Percentiles rank a stretch among this genome's conserved stretches.
Conservation (phyloP, 1,140 invertebrate genomes). For the Zaprionus camerounensis region DNA sequence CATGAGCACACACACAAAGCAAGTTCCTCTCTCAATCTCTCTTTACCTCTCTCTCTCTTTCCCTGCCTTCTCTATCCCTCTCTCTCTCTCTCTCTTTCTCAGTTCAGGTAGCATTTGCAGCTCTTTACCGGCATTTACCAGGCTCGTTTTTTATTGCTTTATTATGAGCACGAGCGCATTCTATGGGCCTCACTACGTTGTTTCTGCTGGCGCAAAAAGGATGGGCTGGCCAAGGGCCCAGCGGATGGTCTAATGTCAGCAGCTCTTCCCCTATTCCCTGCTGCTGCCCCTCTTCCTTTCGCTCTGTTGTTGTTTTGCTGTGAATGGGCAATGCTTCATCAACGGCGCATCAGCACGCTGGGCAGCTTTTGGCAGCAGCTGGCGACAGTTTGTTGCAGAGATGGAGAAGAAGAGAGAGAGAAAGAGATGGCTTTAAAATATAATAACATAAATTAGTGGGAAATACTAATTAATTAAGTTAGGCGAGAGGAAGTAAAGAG, state of each 20-base stretch:
- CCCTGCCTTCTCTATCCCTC: background rate
- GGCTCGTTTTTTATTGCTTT: constrained; percentile 72
- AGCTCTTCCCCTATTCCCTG: background rate
- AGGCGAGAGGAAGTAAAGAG: background rate
- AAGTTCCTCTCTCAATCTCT: background rate
- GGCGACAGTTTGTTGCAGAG: background rate
- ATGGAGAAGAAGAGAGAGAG: background rate
- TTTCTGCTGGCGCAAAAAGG: constrained; percentile 31
- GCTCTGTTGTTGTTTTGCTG: background rate
- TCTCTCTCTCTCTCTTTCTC: background rate
- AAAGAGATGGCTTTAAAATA: background rate
- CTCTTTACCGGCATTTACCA: constrained; percentile 70
- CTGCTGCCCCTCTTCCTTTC: background rate
- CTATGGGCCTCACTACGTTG: constrained; percentile 23
- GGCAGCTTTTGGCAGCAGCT: constrained; percentile 1
- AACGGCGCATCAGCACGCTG: background rate
- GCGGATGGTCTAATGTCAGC: constrained; percentile 30
- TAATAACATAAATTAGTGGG: constrained; percentile 3
- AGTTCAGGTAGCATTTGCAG: constrained; percentile 60
- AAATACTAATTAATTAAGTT: constrained; percentile 4
- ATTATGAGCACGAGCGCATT: constrained; percentile 59
- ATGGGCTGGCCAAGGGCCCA: background rate
- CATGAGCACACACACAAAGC: constrained; percentile 1
- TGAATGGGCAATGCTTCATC: background rate
- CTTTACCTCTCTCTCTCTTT: background rate